Percentiles rank a stretch among this genome's conserved stretches.
phyloP scores from a whole-genome alignment of 53 echinoderm and acorn worm species.

The Crossaster papposus region DNA sequence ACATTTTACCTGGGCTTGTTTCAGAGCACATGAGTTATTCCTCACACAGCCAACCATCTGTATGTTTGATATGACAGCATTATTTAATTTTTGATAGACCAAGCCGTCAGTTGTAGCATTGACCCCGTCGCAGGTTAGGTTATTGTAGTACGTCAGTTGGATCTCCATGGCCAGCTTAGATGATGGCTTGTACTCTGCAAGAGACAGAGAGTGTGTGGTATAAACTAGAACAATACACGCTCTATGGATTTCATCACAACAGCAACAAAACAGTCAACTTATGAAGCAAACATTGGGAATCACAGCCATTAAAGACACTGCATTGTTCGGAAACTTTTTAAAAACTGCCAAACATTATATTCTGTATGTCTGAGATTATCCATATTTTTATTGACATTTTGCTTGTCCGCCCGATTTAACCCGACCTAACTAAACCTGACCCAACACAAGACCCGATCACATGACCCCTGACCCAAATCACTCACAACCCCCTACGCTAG shows the following conservation, averaged over 20 bases:
- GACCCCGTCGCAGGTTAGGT: constrained; percentile 28
- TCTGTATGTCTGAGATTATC: no score
- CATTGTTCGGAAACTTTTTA: no score
- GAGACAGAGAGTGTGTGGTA: not conserved
- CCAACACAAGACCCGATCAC: no score
- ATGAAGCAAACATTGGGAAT: no score
- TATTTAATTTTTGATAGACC: constrained; percentile 14
- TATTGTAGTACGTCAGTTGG: not conserved
- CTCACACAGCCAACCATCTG: constrained; percentile 23
- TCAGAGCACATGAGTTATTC: constrained; percentile 2
- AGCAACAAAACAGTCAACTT: no score
- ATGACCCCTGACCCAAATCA: no score
- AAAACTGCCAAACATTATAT: no score
- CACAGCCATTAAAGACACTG: no score
- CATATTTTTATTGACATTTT: no score
- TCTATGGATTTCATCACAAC: not conserved
- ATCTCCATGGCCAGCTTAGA: constrained; percentile 25
- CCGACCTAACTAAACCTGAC: no score
- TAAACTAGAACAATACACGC: not conserved
- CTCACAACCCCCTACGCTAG: no score
- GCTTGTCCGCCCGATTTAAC: no score
- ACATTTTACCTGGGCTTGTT: constrained; percentile 39
- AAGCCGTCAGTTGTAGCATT: not conserved
- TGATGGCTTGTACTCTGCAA: constrained; percentile 34
- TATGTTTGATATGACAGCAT: not conserved